Evolutionary conservation across 2,113 vertebrate species (phyloP), one percentile per base, ranked within the genome.

Genomic region (Mixornis gularis): DNA sequence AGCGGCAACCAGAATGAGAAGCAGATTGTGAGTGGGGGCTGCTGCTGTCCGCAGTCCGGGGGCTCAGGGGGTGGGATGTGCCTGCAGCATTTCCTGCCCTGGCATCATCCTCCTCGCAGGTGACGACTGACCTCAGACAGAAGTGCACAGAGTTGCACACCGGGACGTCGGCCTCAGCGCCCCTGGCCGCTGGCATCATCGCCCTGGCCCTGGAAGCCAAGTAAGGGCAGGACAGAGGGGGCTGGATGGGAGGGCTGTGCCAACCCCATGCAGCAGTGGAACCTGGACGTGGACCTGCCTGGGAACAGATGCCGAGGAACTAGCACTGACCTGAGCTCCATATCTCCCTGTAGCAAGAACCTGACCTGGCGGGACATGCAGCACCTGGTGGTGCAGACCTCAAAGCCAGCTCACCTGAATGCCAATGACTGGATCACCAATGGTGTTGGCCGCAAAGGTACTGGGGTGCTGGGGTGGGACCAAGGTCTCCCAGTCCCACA

Each of bases 351-450:
- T 84, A 99, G 99, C 97, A 98, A 98, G 96, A 99, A 99, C 95
- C 97, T 99, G 94, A 99, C 99, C 4, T 99, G 99, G 99, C 98
- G 99, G 63, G 99, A 99, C 96, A 99, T 99, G 99, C 99, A 99
- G 96, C 99, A 99, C 96, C 97, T 99, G 78, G 99, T 99, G 43
- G 99, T 99, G 10, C 98, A 96, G 96, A 99, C 99, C 2, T 99
- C 99, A 1, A 98, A 98, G 91, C 99, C 99, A 1, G 98, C 98
- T 30, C 98, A 99, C 96, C 98, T 99, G 87, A 98, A 98, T 1
- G 98, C 99, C 55, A 98, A 98, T 0, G 99, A 99, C 94, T 99
- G 99, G 99, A 97, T 97, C 91, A 99, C 98, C 95, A 99, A 99
- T 3, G 99, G 99, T 0, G 98, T 99, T 1, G 98, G 98, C n/a